Evolutionary conservation across 30 jellyfish, hydroid and myxozoan species (phyloP).

Genomic region (Sanderia malayensis): DNA sequence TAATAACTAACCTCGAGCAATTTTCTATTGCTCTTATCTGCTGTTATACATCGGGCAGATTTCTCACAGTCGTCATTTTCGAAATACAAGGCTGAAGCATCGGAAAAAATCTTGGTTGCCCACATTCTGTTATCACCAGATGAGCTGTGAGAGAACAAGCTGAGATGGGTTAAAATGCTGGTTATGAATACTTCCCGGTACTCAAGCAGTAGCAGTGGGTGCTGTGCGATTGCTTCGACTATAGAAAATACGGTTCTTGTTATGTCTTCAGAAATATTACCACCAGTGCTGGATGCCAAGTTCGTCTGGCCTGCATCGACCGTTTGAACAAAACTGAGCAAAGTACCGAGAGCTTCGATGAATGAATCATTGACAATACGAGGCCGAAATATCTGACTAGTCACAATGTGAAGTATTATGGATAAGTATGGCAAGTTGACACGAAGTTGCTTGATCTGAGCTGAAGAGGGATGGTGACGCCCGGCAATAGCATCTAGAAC

Average conservation of each 20-base stretch:
- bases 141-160: slow-evolving; percentile 52
- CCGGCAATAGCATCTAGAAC: slow-evolving; percentile 70
- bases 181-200: slow-evolving; percentile 35
- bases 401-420: slow-evolving; percentile 69
- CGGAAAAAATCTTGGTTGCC: slow-evolving; percentile 75
- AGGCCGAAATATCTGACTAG: slow-evolving; percentile 84
- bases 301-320: slow-evolving; percentile 72
- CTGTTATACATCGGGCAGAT: slow-evolving; percentile 21
- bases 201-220: slow-evolving; percentile 70
- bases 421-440: slow-evolving; percentile 57
- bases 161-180: slow-evolving; percentile 65
- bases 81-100: slow-evolving; percentile 54
- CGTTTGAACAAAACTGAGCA: slow-evolving; percentile 35
- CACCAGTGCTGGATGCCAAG: slow-evolving; percentile 35
- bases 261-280: slow-evolving; percentile 52
- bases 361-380: slow-evolving; percentile 52
- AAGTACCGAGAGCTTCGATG: slow-evolving; percentile 53
- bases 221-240: slow-evolving; percentile 91
- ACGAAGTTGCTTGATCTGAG: slow-evolving; percentile 73
- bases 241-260: slow-evolving; percentile 65
- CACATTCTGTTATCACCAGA: slow-evolving; percentile 73
- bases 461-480: slow-evolving; percentile 85
- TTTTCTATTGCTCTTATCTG: slow-evolving; percentile 8
- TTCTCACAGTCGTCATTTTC: slow-evolving; percentile 72
- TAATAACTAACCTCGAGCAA: slow-evolving; percentile 55